Base-by-base conservation (phyloP, 2,797 vertebrate species). In the Paguma larvata region DNA sequence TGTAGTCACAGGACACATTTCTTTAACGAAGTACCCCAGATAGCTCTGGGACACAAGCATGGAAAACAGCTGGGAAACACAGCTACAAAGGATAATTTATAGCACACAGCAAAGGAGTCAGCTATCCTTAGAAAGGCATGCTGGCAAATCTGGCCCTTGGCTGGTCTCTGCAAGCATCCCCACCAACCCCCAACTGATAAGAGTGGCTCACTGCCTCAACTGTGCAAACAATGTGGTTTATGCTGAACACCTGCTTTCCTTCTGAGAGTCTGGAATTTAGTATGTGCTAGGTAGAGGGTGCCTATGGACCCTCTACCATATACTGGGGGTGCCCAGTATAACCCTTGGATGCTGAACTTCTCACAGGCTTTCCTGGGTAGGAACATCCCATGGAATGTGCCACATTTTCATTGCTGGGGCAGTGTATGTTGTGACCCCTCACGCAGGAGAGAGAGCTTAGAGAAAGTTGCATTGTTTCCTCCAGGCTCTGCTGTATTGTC, bases 321-420 rank as follows among this genome's bases (percentile, higher is more conserved):
- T 38, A 38, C 38, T 38, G 38, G 38, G 38, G 38, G 38, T 38
- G 38, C 38, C n/a, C 12, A 12, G 21, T 5, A 44, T 68, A 73
- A 68, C 11, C 11, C 53, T 4, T 0, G 3, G 80, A 32, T 21
- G 10, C 9, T 15, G 51, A 65, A 23, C 6, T 44, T 63, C 51
- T 12, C 68, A 15, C 19, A 41, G 34, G 44, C 67, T 48, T n/a
- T 44, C n/a, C n/a, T 15, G 1, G 44, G 73, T 62, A 88, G 48
- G 80, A 79, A 38, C 18, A 5, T 18, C 15, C 6, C 48, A 44
- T 5, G 3, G 0, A 1, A 3, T 2, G 14, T 5, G 3, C 25
- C 62, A 38, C 6, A n/a, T 62, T 48, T 38, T 32, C 0, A 0
- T 16, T 91, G 51, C 62, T 38, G 34, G 44, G 63, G 6, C 19